Percentiles rank a stretch among this genome's conserved stretches.
phyloP scores from a whole-genome alignment of 2,888 invertebrate genomes.

The Cylloceria caligata region DNA sequence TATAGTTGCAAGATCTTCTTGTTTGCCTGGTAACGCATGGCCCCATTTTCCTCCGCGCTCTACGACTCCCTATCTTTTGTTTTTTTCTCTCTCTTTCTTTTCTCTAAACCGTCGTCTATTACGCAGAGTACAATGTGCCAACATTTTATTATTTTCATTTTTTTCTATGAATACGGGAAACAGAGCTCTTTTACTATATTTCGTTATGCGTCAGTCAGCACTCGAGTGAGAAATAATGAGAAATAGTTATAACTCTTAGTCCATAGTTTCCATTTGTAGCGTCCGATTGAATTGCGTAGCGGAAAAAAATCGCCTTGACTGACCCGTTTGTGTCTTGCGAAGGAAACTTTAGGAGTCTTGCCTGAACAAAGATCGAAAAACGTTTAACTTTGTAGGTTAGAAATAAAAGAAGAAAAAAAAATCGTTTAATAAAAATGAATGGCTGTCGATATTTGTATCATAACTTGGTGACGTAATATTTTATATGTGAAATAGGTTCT shows the following conservation, averaged over 20 bases:
- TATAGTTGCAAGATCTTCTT: constrained; percentile 55
- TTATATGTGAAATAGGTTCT: neutral
- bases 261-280: no score
- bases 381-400: neutral
- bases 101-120: constrained; percentile 13
- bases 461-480: constrained; percentile 3
- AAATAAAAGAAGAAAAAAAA: neutral
- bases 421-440: neutral
- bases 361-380: neutral
- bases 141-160: neutral
- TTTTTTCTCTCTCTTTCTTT: neutral
- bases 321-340: neutral
- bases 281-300: neutral
- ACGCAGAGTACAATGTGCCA: constrained; percentile 26
- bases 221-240: constrained; percentile 3
- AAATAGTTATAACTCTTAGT: no score
- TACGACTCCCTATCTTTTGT: constrained; percentile 12
- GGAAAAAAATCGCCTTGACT: neutral
- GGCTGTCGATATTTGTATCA: neutral
- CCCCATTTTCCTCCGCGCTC: constrained; percentile 47
- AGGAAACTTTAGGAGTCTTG: neutral
- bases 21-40: constrained; percentile 53
- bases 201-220: constrained; percentile 7
- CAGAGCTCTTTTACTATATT: neutral
- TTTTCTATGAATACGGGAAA: constrained; percentile 1